Evolutionary conservation across 2,888 invertebrate species (phyloP).

Genomic region (Atrina japonica): DNA sequence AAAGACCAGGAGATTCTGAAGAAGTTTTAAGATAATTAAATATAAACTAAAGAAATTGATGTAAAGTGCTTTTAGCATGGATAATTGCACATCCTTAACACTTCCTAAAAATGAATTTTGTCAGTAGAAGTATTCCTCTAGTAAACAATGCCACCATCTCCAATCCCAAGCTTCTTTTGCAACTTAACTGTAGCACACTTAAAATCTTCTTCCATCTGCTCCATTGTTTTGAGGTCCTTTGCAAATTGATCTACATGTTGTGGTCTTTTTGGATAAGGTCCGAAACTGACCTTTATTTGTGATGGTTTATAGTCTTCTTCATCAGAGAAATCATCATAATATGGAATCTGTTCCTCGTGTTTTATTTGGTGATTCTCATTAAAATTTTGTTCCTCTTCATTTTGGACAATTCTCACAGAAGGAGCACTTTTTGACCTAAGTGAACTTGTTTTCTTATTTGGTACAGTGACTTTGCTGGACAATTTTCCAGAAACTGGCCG

Average conservation of each 20-base stretch:
- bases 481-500: constrained; percentile 60
- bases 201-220: constrained; percentile 69
- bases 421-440: constrained; percentile 47
- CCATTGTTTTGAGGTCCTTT: constrained; percentile 64
- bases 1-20: too few relatives aligned
- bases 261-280: constrained; percentile 50
- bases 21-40: too few relatives aligned
- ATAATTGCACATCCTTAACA: too few relatives aligned
- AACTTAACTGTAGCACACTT: constrained; percentile 20
- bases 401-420: neutral
- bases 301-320: constrained; percentile 41
- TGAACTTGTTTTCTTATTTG: constrained; percentile 14
- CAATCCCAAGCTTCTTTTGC: too few relatives aligned
- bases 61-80: too few relatives aligned
- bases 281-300: constrained; percentile 53
- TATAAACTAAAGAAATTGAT: too few relatives aligned
- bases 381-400: constrained; percentile 6
- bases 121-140: too few relatives aligned
- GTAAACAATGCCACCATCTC: too few relatives aligned
- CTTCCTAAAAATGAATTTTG: too few relatives aligned
- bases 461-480: neutral
- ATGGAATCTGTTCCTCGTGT: neutral
- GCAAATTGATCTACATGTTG: constrained; percentile 68
- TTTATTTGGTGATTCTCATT: constrained; percentile 13
- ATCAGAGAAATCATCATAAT: constrained; percentile 10